These are phyloP conservation scores for Melanogrammus aeglefinus DNA, from an alignment of 2,797 vertebrate genomes.

Conservation along the genomic window DNA sequence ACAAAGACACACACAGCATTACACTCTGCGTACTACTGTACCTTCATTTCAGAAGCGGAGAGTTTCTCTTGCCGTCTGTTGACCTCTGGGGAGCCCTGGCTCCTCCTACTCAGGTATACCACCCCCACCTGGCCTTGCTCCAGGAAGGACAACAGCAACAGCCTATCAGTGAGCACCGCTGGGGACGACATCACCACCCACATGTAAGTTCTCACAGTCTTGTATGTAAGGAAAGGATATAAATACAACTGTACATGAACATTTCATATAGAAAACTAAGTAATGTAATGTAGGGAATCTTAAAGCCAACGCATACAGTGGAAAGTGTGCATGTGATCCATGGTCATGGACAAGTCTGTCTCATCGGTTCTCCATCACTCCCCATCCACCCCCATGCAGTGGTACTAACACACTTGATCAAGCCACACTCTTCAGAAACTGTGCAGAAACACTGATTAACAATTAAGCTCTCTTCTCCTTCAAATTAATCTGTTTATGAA, in stretches of 20 bases:
- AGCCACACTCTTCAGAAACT: slow-evolving; percentile 75
- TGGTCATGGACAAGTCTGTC: not conserved
- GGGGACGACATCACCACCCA: slow-evolving; percentile 57
- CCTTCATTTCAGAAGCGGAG: slow-evolving; percentile 88
- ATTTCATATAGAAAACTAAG: not conserved
- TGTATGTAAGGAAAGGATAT: not conserved
- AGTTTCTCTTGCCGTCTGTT: slow-evolving; percentile 85
- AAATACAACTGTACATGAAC: not conserved
- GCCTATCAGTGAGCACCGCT: slow-evolving; percentile 86
- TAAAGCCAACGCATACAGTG: not conserved
- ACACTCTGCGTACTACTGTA: slow-evolving; percentile 51
- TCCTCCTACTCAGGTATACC: slow-evolving; percentile 84
- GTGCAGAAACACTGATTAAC: slow-evolving; percentile 74
- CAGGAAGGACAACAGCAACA: slow-evolving; percentile 90
- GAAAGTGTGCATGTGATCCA: not conserved
- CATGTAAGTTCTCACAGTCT: not conserved
- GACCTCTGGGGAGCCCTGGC: slow-evolving; percentile 74
- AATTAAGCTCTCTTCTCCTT: slow-evolving; percentile 76
- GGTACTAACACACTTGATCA: slow-evolving; percentile 73
- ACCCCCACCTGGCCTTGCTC: slow-evolving; percentile 86
- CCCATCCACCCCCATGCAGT: slow-evolving; percentile 30
- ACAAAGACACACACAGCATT: not conserved
- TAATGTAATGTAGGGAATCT: not conserved
- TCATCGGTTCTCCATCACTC: not conserved
- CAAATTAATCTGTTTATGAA: slow-evolving; percentile 83